Conservation (phyloP, 2,888 invertebrate genomes). For the Papilio protenor region DNA sequence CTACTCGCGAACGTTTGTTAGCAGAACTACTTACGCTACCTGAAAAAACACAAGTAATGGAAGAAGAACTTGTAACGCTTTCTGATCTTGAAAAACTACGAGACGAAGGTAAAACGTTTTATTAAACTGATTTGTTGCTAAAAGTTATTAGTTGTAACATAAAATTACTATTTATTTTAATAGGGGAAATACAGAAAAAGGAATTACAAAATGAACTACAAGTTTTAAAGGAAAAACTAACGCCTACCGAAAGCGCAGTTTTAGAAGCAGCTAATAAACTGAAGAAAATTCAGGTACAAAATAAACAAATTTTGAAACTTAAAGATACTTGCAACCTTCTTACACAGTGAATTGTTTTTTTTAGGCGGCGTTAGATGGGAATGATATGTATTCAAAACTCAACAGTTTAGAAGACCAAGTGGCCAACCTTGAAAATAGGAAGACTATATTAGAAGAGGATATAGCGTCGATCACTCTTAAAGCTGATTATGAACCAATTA, state of each 20-base stretch:
- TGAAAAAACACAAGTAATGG: slow-evolving; percentile 87
- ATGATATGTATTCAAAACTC: slow-evolving; percentile 89
- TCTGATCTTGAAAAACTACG: slow-evolving; percentile 85
- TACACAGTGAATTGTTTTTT: neutral
- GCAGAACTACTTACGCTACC: slow-evolving; percentile 87
- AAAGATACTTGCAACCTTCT: neutral
- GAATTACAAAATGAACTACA: slow-evolving; percentile 79
- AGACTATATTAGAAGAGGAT: slow-evolving; percentile 87
- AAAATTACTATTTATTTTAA: slow-evolving; percentile 52
- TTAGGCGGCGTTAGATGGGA: slow-evolving; percentile 86
- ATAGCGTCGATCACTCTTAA: slow-evolving; percentile 87
- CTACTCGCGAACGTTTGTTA: slow-evolving; percentile 77
- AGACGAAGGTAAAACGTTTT: slow-evolving; percentile 69
- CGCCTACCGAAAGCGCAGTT: slow-evolving; percentile 79
- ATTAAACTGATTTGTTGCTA: neutral
- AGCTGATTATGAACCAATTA: slow-evolving; percentile 87
- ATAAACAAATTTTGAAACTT: slow-evolving; percentile 17
- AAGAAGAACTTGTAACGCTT: slow-evolving; percentile 85
- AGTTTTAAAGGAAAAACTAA: slow-evolving; percentile 75
- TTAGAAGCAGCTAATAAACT: slow-evolving; percentile 79
- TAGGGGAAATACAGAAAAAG: slow-evolving; percentile 81
- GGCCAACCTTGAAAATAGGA: slow-evolving; percentile 87
- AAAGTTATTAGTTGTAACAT: neutral
- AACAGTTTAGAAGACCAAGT: slow-evolving; percentile 88
- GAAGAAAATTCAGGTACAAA: slow-evolving; percentile 78